A percentile compares a stretch with the other conserved stretches of the same genome.
These are phyloP conservation scores for Sitophilus oryzae DNA, from an alignment of 1,140 invertebrate genomes.

Conservation along the genomic window DNA sequence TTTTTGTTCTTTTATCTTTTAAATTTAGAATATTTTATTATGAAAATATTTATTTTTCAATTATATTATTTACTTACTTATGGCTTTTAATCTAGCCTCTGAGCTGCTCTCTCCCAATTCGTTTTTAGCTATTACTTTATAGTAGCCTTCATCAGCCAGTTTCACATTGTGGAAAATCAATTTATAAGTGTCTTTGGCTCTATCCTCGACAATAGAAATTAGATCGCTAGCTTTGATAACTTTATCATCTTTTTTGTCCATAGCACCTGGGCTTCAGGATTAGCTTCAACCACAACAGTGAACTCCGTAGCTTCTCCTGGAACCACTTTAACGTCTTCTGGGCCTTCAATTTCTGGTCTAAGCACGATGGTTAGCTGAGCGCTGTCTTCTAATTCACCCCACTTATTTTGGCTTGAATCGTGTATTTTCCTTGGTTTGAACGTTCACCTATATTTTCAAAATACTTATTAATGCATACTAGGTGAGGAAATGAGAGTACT, in stretches of 20 bases:
- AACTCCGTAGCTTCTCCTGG: constrained; percentile 68
- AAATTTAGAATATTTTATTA: too few relatives aligned
- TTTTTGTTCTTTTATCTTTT: too few relatives aligned
- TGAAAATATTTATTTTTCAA: too few relatives aligned
- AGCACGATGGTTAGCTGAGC: constrained; percentile 68
- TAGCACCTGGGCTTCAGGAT: constrained; percentile 69
- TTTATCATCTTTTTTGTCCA: constrained; percentile 64
- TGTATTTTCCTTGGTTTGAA: constrained; percentile 75
- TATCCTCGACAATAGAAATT: constrained; percentile 57
- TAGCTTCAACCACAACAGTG: constrained; percentile 61
- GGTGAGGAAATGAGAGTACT: constrained; percentile 17
- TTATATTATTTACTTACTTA: constrained; percentile 67
- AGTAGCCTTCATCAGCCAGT: constrained; percentile 72
- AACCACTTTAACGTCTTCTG: constrained; percentile 64
- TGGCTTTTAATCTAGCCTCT: constrained; percentile 65
- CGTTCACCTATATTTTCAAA: constrained; percentile 61
- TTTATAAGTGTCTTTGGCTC: constrained; percentile 58
- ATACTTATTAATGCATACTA: too few relatives aligned
- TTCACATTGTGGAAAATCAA: constrained; percentile 62
- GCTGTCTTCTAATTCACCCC: constrained; percentile 62
- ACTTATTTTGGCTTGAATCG: constrained; percentile 72
- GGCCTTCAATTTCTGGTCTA: constrained; percentile 65
- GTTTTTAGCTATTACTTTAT: constrained; percentile 69
- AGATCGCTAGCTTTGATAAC: constrained; percentile 53
- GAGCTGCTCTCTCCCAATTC: constrained; percentile 64